Percentiles rank a stretch among this genome's conserved stretches.
phyloP scores from a whole-genome alignment of 2,888 invertebrate species.

The Minunthozetes semirufus region DNA sequence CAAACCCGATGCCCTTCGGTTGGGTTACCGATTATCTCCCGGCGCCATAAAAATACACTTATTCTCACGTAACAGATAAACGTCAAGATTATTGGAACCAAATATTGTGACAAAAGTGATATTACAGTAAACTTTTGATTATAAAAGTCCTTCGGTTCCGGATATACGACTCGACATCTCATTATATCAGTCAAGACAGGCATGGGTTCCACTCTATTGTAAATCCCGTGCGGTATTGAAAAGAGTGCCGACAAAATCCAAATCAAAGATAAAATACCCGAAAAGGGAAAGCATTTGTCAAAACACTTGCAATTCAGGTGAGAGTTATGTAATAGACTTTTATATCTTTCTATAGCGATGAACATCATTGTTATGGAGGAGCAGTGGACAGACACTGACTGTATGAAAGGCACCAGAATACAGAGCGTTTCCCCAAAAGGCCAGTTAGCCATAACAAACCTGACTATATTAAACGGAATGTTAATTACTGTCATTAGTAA shows the following conservation, averaged over 20 bases:
- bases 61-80: slow-evolving; percentile 49
- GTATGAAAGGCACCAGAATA: slow-evolving; percentile 49
- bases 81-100: slow-evolving; percentile 48
- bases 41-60: slow-evolving; percentile 46
- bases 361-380: slow-evolving; percentile 34
- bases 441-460: slow-evolving; percentile 50
- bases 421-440: slow-evolving; percentile 51
- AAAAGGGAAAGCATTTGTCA: not conserved
- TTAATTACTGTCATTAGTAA: slow-evolving; percentile 48
- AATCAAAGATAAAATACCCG: not conserved
- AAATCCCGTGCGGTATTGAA: slow-evolving; percentile 34
- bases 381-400: slow-evolving; percentile 40
- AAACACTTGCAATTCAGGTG: not conserved
- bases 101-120: slow-evolving; percentile 50
- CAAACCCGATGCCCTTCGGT: slow-evolving; percentile 47
- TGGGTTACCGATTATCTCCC: slow-evolving; percentile 49
- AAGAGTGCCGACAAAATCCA: slow-evolving; percentile 16
- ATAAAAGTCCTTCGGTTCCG: not conserved
- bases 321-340: slow-evolving; percentile 1
- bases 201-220: slow-evolving; percentile 33
- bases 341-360: slow-evolving; percentile 33
- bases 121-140: slow-evolving; percentile 23
- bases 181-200: slow-evolving; percentile 31
- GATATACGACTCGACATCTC: slow-evolving; percentile 33
- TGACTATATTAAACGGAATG: slow-evolving; percentile 50